Evolutionary conservation across 1,140 invertebrate species (phyloP).

Genomic region (Nasonia vitripennis): DNA sequence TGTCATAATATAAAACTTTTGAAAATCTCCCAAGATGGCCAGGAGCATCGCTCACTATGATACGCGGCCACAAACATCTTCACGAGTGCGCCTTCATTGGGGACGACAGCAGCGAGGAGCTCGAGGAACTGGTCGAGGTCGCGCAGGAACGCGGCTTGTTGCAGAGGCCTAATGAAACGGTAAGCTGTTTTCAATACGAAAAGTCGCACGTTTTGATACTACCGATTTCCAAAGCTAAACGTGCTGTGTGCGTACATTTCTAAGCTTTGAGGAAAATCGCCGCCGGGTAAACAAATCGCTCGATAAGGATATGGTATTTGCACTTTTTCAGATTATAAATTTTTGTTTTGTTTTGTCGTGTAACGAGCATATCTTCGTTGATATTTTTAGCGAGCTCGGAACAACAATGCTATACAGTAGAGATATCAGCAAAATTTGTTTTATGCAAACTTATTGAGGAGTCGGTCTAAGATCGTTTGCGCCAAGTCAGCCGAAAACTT

Average conservation of each 20-base stretch:
- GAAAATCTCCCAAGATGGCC: conserved; percentile 77
- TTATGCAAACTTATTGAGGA: too few species aligned
- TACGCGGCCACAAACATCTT: conserved; percentile 84
- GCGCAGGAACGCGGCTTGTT: conserved; percentile 61
- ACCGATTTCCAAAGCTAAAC: too few species aligned
- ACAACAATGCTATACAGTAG: not conserved
- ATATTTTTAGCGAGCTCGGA: not conserved
- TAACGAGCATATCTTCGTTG: not conserved
- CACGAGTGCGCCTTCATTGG: conserved; percentile 88
- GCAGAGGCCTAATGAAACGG: conserved; percentile 36
- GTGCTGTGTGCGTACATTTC: too few species aligned
- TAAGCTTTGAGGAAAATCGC: not conserved
- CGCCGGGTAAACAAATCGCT: not conserved
- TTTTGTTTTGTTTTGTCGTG: not conserved
- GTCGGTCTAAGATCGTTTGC: too few species aligned
- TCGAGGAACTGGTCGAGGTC: conserved; percentile 79
- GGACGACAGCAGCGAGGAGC: conserved; percentile 84
- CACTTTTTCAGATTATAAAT: not conserved
- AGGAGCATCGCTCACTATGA: conserved; percentile 84
- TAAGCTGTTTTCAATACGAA: conserved; percentile 5
- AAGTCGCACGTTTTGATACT: too few species aligned
- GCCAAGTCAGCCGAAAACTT: too few species aligned
- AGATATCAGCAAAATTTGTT: too few species aligned
- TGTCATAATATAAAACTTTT: not conserved
- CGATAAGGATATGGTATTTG: not conserved